Conservation (phyloP, 2,888 invertebrate genomes). For the Dermolepida albohirtum region DNA sequence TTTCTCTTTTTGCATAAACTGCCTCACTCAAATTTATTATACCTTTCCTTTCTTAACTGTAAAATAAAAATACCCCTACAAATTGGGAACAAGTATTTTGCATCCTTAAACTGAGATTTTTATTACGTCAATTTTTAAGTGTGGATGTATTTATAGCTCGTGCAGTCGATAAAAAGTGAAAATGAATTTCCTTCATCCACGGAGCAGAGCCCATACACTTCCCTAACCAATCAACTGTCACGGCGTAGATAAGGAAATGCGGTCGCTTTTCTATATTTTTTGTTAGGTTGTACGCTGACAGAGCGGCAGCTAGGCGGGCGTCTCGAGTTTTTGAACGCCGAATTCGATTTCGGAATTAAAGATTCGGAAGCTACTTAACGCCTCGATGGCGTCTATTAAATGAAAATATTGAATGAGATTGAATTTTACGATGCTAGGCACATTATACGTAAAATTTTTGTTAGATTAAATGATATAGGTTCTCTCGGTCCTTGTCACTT, state of each 20-base stretch:
- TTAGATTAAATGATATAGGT: no score
- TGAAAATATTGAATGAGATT: constrained; percentile 14
- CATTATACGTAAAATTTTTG: no score
- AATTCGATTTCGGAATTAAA: no score
- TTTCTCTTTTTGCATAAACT: no score
- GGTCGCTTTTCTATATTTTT: constrained; percentile 27
- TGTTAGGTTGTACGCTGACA: constrained; percentile 6
- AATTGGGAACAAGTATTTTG: no score
- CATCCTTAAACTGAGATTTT: no score
- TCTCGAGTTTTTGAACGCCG: no score
- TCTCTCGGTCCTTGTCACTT: no score
- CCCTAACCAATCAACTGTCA: constrained; percentile 48
- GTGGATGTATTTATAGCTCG: not conserved
- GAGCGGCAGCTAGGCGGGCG: not conserved
- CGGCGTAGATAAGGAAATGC: constrained; percentile 37
- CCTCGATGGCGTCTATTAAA: constrained; percentile 5
- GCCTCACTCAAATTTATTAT: no score
- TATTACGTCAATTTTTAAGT: not conserved
- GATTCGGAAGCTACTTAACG: no score
- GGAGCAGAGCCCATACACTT: constrained; percentile 12
- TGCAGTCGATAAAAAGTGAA: constrained; percentile 29
- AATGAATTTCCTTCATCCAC: constrained; percentile 22
- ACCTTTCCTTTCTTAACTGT: no score
- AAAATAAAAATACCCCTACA: no score
- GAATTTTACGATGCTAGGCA: not conserved